A percentile compares a stretch with the other conserved stretches of the same genome.
Conservation (phyloP, 2,797 vertebrate species). For the Notolabrus celidotus region DNA sequence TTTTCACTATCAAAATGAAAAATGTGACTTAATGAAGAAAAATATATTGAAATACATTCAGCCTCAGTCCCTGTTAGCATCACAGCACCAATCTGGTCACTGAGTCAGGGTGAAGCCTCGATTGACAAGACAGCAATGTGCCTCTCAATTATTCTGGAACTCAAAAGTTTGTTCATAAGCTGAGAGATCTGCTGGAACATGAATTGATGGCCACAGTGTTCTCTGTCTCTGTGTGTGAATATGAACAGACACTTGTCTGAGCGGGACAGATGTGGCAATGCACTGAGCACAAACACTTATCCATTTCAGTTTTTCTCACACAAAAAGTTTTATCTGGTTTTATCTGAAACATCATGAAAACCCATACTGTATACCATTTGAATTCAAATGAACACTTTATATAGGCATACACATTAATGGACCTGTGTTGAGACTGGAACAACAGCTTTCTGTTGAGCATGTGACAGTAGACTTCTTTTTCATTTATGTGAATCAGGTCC, state of each 20-base stretch:
- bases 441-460: conserved; percentile 6
- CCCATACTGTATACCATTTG: not conserved
- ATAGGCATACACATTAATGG: too few relatives aligned
- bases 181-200: conserved; percentile 31
- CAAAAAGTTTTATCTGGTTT: not conserved
- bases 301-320: not conserved
- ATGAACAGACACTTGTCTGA: not conserved
- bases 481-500: conserved; percentile 27
- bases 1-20: not conserved
- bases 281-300: conserved; percentile 29
- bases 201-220: conserved; percentile 6
- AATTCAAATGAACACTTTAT: too few relatives aligned
- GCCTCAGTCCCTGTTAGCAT: not conserved
- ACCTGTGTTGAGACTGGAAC: conserved; percentile 1
- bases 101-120: conserved; percentile 30
- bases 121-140: conserved; percentile 22
- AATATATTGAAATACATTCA: not conserved
- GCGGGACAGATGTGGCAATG: not conserved
- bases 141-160: conserved; percentile 45
- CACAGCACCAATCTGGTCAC: conserved; percentile 41
- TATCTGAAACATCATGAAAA: conserved; percentile 14
- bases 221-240: conserved; percentile 7
- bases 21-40: conserved; percentile 9
- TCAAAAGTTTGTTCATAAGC: conserved; percentile 51
- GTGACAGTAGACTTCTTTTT: conserved; percentile 22